Evolutionary conservation across 1,140 invertebrate genomes (phyloP), one percentile per base, ranked within the genome.

Genomic region (Harpegnathos saltator): DNA sequence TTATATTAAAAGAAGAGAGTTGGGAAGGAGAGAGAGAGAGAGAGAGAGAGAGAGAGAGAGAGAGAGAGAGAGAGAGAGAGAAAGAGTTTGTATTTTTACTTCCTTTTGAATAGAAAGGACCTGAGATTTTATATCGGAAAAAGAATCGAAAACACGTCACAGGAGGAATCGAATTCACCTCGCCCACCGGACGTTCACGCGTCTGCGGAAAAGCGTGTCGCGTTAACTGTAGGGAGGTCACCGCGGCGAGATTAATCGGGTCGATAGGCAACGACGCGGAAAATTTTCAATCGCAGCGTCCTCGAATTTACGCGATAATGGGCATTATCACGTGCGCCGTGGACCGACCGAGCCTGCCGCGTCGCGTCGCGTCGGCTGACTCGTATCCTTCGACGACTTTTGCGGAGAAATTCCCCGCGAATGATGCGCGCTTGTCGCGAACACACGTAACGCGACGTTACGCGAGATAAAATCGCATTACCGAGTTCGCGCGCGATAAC

Each of bases 231-330:
- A 54, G 26, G 82, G 71, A 82, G 74, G 72, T 61, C 86, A 62
- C 22, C 19, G 52, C 73, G 26, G 58, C 68, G 38, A 86, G 81
- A 88, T 83, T 63, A 80, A 86, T 83, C 82, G 77, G 59, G 56
- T 59, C 63, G 69, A 77, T 71, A 66, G 63, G 75, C 80, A 80
- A 48, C 66, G 66, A 29, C 61, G 65, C 56, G 74, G 85, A 87
- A 87, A 87, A 87, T 87, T 87, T 86, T 59, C 69, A 83, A 87
- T 80, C 68, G 56, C 56, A 22, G 17, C 59, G 81, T 87, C 86
- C 85, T 87, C 85, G 86, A 87, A 87, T 87, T 86, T 77, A 52
- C 82, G 65, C 81, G 85, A 87, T 83, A 87, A 87, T 66, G 48
- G 75, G 17, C 54, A 83, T 77, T 68, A 73, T 48, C 33, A 68